These are phyloP conservation scores for Ditula angustiorana DNA, from an alignment of 2,888 invertebrate species.

Conservation along the genomic window DNA sequence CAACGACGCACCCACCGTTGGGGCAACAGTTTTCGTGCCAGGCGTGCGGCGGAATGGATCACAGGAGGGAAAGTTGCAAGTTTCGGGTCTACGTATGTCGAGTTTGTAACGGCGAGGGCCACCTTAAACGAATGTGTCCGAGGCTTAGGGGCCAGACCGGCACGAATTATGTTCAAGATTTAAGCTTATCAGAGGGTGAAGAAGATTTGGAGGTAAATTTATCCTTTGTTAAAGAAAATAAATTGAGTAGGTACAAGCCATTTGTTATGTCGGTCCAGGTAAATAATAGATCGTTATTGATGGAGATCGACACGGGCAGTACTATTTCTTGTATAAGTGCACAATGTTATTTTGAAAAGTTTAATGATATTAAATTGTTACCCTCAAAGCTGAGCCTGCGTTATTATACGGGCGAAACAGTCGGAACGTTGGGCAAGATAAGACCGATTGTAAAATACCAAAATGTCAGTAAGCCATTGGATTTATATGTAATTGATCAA, in stretches of 20 bases:
- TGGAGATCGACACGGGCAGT: constrained; percentile 44
- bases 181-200: too few species aligned
- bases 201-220: too few species aligned
- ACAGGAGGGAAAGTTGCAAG: constrained; percentile 1
- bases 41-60: too few species aligned
- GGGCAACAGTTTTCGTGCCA: background rate
- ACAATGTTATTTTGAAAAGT: constrained; percentile 22
- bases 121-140: constrained; percentile 27
- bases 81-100: constrained; percentile 35
- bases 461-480: too few species aligned
- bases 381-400: too few species aligned
- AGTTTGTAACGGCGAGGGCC: constrained; percentile 18
- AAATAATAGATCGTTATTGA: background rate
- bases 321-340: constrained; percentile 42
- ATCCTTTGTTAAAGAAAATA: too few species aligned
- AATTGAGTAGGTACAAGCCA: constrained; percentile 1
- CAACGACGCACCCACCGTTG: constrained; percentile 4
- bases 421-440: too few species aligned
- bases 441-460: too few species aligned
- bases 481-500: too few species aligned
- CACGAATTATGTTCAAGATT: background rate
- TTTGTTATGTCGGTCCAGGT: constrained; percentile 1
- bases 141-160: background rate
- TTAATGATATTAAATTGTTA: constrained; percentile 26
- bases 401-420: constrained; percentile 22